phyloP scores from a whole-genome alignment of 2,113 vertebrate species.

The Tachysurus fulvidraco region DNA sequence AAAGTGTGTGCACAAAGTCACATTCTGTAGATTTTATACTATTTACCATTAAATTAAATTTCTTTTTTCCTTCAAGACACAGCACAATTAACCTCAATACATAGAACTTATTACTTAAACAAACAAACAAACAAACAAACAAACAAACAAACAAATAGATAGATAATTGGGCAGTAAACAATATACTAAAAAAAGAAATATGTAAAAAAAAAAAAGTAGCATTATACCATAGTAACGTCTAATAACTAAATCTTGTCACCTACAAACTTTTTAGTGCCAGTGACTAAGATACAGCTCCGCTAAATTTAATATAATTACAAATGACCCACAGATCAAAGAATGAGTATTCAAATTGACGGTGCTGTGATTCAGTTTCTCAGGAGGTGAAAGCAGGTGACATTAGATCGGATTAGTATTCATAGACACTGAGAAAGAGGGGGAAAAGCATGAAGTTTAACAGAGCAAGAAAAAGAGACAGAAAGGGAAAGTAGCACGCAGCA shows the following conservation, averaged over 20 bases:
- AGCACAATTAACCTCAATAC: background rate
- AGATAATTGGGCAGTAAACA: background rate
- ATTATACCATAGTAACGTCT: background rate
- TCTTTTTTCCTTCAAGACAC: background rate
- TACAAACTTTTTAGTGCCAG: background rate
- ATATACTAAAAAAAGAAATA: background rate
- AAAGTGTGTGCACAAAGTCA: background rate
- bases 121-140: background rate
- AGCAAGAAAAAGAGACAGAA: conserved; percentile 13
- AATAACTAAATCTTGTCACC: background rate
- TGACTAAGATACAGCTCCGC: background rate
- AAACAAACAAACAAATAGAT: background rate
- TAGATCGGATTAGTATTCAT: conserved; percentile 31
- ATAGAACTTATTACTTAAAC: background rate
- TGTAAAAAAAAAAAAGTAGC: background rate
- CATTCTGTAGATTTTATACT: background rate
- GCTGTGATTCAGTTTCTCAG: background rate
- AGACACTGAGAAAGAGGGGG: background rate
- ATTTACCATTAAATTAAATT: background rate
- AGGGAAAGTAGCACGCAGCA: conserved; percentile 37
- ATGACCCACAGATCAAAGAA: background rate
- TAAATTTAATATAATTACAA: background rate
- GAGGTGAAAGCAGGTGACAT: conserved; percentile 34
- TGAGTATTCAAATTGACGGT: background rate
- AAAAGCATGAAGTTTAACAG: conserved; percentile 11